Conservation (phyloP, 2,797 vertebrate genomes). For the Carcharodon carcharias region DNA sequence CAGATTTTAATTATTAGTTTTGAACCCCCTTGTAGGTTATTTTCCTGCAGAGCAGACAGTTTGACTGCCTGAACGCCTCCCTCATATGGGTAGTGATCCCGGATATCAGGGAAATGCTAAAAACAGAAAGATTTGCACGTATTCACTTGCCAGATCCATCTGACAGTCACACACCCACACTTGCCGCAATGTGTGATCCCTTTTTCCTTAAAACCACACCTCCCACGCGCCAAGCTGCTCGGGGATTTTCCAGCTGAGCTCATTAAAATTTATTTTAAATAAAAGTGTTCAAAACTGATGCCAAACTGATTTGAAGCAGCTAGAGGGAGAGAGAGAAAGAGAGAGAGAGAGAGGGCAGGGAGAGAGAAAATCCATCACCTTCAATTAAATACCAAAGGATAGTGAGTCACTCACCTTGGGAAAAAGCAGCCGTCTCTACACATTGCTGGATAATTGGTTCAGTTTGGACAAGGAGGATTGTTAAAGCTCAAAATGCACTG, state of each 20-base stretch:
- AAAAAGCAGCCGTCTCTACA: neutral
- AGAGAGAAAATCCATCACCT: neutral
- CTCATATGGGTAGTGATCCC: neutral
- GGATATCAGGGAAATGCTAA: neutral
- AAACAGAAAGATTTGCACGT: neutral
- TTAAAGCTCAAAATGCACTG: neutral
- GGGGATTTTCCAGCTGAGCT: neutral
- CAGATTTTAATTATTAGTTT: constrained; percentile 11
- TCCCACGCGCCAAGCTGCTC: neutral
- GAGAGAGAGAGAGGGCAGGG: too few species aligned
- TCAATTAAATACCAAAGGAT: neutral
- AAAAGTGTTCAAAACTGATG: neutral
- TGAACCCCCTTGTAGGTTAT: neutral
- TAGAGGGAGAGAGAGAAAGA: neutral
- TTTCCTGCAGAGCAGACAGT: neutral
- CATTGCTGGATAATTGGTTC: neutral
- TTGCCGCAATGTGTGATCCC: neutral
- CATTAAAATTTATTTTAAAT: neutral
- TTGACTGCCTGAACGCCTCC: neutral
- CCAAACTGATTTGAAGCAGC: neutral
- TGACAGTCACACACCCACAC: constrained; percentile 22
- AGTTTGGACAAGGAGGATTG: neutral
- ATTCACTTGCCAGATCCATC: neutral
- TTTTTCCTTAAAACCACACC: neutral
- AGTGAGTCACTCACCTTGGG: neutral